Evolutionary conservation across 2,113 vertebrate species (phyloP).

Genomic region (Phaethon lepturus): DNA sequence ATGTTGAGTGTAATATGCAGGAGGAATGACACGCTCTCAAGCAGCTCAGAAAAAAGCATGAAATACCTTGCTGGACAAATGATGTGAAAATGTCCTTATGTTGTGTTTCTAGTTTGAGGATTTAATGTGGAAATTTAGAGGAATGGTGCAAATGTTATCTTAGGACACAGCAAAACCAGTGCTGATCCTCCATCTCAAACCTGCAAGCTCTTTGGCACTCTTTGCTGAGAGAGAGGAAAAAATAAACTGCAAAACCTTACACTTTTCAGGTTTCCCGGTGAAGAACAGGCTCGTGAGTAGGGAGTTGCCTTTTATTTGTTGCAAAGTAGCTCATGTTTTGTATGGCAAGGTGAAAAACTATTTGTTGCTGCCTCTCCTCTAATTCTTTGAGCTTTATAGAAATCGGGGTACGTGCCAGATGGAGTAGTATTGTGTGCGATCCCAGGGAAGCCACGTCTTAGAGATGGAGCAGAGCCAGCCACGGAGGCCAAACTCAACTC

Average conservation of each 20-base stretch:
- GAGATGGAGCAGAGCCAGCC: not conserved
- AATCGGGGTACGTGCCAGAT: rapidly evolving
- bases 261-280: not conserved
- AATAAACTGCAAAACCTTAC: not conserved
- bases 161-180: not conserved
- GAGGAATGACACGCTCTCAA: not conserved
- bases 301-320: not conserved
- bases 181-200: not conserved
- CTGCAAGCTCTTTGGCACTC: not conserved
- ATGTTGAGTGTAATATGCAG: not conserved
- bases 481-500: not conserved
- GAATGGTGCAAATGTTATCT: not conserved
- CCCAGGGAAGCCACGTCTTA: not conserved
- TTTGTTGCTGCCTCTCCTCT: not conserved
- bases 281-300: not conserved
- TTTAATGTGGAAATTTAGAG: not conserved
- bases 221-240: not conserved
- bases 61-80: not conserved
- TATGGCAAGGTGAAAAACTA: not conserved
- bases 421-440: rapidly evolving
- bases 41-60: not conserved
- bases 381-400: not conserved
- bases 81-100: not conserved
- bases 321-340: not conserved
- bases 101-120: not conserved